Base-by-base conservation (phyloP, 2,113 vertebrate genomes). In the Sprattus sprattus region DNA sequence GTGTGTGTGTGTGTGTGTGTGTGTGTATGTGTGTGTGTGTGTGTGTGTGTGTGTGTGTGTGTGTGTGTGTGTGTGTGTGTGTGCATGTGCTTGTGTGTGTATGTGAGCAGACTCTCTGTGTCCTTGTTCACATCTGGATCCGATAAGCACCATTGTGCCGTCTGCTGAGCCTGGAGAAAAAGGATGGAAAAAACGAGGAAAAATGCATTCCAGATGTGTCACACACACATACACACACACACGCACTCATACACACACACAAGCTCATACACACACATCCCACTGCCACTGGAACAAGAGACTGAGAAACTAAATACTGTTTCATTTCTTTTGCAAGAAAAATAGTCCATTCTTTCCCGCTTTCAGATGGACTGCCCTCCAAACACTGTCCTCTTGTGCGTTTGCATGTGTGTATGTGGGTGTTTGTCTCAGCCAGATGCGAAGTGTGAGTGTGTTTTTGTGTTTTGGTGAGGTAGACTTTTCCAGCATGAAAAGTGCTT, bases 141-240 rank as follows among this genome's bases (percentile, higher is more conserved):
- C 85, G 89, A 95, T 94, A 93, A 92, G 93, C 90, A 89, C 93
- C 93, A 94, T 93, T 93, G 91, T 93, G 92, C 91, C 91, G 93
- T 95, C 93, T 95, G 94, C 93, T 93, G 91, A 94, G 85, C 89
- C 88, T 89, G 88, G 91, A 90, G 88, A 86, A 89, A 84, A 86
- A 47, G 86, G 80, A 71, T 39, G 85, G 49, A 25, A 90, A 91
- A 94, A 93, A 90, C 85, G 87, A 88, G 90, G 86, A 92, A 92
- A 94, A 95, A 96, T 95, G 89, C 90, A 88, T 95, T 96, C 95
- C 94, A 96, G 95, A 96, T 96, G 95, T 94, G 94, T 94, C 71
- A 78, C 71, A 78, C 71, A 78, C 71, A 78, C 71, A 78, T 32
- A 78, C 71, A 44, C 71, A 78, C 71, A 44, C 71, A 78, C 71